Conservation (phyloP, 2,113 vertebrate species). For the Eidolon helvum region DNA sequence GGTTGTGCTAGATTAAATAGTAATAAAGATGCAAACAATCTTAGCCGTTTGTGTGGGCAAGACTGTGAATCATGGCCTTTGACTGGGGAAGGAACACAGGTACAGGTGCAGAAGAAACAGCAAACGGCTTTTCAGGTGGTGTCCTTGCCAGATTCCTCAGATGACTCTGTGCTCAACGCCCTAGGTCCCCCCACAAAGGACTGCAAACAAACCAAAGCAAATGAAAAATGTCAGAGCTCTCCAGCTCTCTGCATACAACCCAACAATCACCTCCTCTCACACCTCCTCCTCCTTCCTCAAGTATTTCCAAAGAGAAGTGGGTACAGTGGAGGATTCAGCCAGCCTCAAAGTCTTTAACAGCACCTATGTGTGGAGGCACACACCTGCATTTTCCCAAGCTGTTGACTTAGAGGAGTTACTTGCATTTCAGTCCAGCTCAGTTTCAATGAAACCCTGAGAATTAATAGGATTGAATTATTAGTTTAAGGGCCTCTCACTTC, state of each 20-base stretch:
- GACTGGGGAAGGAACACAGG: neutral
- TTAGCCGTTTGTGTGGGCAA: constrained; percentile 42
- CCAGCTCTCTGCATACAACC: neutral
- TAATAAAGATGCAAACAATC: constrained; percentile 65
- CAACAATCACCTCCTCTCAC: neutral
- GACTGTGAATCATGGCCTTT: constrained; percentile 50
- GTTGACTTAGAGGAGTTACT: neutral
- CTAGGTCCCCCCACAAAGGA: neutral
- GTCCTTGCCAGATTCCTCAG: constrained; percentile 45
- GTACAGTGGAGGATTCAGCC: neutral
- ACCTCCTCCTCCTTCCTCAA: neutral
- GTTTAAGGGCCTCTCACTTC: constrained; percentile 50
- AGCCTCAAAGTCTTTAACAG: neutral
- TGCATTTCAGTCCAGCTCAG: neutral
- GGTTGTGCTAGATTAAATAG: constrained; percentile 64
- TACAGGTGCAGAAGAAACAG: constrained; percentile 40
- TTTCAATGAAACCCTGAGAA: constrained; percentile 59
- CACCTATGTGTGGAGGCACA: neutral
- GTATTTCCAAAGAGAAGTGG: constrained; percentile 34
- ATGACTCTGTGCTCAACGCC: constrained; percentile 8
- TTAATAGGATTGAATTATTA: constrained; percentile 60
- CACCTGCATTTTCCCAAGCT: constrained; percentile 61
- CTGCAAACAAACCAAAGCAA: constrained; percentile 27
- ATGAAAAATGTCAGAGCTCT: neutral
- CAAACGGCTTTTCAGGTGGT: constrained; percentile 26